phyloP scores from a whole-genome alignment of 2,797 vertebrate genomes.

The Sebastes miniatus region DNA sequence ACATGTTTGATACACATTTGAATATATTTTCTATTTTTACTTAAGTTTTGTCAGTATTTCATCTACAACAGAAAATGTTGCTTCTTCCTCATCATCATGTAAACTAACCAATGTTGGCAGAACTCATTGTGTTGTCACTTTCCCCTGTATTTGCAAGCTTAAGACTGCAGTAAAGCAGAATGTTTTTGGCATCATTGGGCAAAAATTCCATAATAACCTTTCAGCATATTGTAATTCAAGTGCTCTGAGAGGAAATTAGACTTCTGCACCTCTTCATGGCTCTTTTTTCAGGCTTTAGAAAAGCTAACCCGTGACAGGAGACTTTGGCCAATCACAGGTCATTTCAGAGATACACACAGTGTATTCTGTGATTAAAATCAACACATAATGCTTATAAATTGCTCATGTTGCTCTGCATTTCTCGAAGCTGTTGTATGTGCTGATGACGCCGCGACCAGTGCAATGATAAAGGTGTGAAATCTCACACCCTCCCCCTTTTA shows the following conservation, averaged over 20 bases:
- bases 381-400: neutral
- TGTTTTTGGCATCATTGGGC: too few relatives aligned
- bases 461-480: neutral
- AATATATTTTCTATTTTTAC: neutral
- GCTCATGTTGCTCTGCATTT: neutral
- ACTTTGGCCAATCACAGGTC: too few relatives aligned
- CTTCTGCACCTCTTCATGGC: too few relatives aligned
- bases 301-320: too few relatives aligned
- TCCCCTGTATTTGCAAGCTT: neutral
- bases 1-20: neutral
- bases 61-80: neutral
- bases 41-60: neutral
- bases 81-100: neutral
- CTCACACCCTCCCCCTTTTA: neutral
- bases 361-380: neutral
- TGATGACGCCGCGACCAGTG: neutral
- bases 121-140: neutral
- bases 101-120: neutral
- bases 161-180: neutral
- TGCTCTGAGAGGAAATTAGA: too few relatives aligned
- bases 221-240: too few relatives aligned
- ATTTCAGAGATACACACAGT: neutral
- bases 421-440: neutral
- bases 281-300: too few relatives aligned
- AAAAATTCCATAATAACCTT: too few relatives aligned